Percentiles rank a stretch among this genome's conserved stretches.
These are phyloP conservation scores for Anoplolepis gracilipes DNA, from an alignment of 1,140 invertebrate species.

Conservation along the genomic window DNA sequence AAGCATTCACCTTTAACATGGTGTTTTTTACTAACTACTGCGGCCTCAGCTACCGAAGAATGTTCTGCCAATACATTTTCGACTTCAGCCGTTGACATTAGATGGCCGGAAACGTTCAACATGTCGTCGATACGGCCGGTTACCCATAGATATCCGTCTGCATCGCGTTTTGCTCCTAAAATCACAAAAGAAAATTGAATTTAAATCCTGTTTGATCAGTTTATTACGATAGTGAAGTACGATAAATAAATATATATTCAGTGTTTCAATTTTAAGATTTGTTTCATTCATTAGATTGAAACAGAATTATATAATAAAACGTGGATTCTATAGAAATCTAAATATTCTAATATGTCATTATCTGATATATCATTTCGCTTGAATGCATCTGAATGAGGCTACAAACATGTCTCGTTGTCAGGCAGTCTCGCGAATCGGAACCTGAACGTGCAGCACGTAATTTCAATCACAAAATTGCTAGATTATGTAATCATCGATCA, in stretches of 20 bases:
- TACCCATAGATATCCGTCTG: constrained; percentile 98
- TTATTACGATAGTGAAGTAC: no score
- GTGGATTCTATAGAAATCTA: no score
- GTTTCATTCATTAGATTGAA: no score
- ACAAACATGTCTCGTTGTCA: not conserved
- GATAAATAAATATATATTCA: not conserved
- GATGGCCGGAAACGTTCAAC: constrained; percentile 98
- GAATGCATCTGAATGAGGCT: not conserved
- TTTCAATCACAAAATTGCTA: not conserved
- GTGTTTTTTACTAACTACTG: constrained; percentile 97
- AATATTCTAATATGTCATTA: no score
- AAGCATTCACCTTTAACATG: constrained; percentile 97
- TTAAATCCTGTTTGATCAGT: not conserved
- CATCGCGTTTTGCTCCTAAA: constrained; percentile 94
- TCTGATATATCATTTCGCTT: not conserved
- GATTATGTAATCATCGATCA: not conserved
- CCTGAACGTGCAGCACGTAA: not conserved
- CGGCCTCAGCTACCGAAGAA: constrained; percentile 94
- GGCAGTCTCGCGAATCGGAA: not conserved
- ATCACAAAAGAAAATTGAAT: constrained; percentile 45
- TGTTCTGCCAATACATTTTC: constrained; percentile 96
- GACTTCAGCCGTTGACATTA: constrained; percentile 98
- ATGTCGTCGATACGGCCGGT: constrained; percentile 99
- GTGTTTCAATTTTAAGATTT: not conserved
- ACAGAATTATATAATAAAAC: no score